Conservation (phyloP, 1,140 invertebrate species). For the Helicoverpa zea region DNA sequence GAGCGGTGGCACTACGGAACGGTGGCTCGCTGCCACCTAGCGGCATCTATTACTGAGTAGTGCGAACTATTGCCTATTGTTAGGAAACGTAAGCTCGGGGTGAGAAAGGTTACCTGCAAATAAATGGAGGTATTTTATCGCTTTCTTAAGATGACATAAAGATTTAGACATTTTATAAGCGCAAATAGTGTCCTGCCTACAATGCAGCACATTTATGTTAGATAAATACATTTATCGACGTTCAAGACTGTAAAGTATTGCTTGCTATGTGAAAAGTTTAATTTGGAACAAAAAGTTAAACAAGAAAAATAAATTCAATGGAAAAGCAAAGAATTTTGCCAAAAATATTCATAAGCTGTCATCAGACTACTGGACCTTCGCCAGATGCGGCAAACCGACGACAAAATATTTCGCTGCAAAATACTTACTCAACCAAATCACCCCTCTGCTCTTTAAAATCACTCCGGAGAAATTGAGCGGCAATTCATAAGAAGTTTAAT, state of each 20-base stretch:
- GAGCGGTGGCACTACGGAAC: constrained; percentile 60
- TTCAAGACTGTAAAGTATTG: constrained; percentile 1
- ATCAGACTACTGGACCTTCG: constrained; percentile 83
- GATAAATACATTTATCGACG: constrained; percentile 23
- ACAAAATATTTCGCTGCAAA: constrained; percentile 85
- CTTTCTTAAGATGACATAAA: constrained; percentile 45
- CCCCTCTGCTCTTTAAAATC: constrained; percentile 81
- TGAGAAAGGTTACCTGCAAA: constrained; percentile 62
- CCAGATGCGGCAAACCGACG: constrained; percentile 82
- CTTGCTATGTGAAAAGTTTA: constrained; percentile 61
- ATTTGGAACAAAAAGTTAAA: constrained; percentile 75
- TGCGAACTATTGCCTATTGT: constrained; percentile 56
- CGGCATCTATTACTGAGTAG: constrained; percentile 82
- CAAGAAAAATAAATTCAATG: constrained; percentile 73
- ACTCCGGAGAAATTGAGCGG: constrained; percentile 76
- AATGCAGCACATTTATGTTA: constrained; percentile 4
- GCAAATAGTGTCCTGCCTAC: not conserved
- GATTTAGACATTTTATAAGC: constrained; percentile 46
- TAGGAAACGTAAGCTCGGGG: constrained; percentile 48
- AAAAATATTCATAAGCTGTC: constrained; percentile 87
- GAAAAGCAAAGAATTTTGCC: constrained; percentile 79
- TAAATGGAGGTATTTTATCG: constrained; percentile 60
- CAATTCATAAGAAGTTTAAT: constrained; percentile 62
- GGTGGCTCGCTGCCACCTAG: constrained; percentile 54
- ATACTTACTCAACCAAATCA: constrained; percentile 82